A percentile compares a stretch with the other conserved stretches of the same genome.
phyloP scores from a whole-genome alignment of 2,113 vertebrate species.

The Phodopus roborovskii region DNA sequence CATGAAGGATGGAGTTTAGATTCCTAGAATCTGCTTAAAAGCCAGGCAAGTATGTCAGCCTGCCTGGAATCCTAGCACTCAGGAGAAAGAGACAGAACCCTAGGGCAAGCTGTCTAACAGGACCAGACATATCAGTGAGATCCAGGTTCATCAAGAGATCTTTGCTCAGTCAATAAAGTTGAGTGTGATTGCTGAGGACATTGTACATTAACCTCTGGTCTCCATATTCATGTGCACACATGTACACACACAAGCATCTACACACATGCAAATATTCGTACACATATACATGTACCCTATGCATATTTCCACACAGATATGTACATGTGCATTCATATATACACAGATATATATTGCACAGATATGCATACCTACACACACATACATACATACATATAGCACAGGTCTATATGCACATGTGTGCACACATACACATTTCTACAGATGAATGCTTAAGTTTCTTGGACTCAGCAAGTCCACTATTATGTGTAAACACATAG shows the following conservation, averaged over 20 bases:
- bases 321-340: not conserved
- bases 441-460: not conserved
- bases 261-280: not conserved
- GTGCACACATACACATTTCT: no score
- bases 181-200: not conserved
- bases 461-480: not conserved
- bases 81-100: not conserved
- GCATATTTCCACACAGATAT: not conserved
- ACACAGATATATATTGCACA: not conserved
- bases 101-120: no score
- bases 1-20: not conserved
- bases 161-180: not conserved
- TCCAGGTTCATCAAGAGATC: no score
- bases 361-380: not conserved
- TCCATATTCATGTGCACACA: not conserved
- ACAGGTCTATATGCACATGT: not conserved
- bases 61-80: not conserved
- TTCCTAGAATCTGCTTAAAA: not conserved
- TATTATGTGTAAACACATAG: not conserved
- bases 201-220: not conserved
- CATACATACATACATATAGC: no score
- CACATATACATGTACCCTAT: not conserved
- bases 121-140: not conserved
- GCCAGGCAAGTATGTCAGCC: not conserved
- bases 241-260: not conserved